Percentiles rank a stretch among this genome's conserved stretches.
Conservation (phyloP, 2,113 vertebrate genomes). For the Cathartes aura region DNA sequence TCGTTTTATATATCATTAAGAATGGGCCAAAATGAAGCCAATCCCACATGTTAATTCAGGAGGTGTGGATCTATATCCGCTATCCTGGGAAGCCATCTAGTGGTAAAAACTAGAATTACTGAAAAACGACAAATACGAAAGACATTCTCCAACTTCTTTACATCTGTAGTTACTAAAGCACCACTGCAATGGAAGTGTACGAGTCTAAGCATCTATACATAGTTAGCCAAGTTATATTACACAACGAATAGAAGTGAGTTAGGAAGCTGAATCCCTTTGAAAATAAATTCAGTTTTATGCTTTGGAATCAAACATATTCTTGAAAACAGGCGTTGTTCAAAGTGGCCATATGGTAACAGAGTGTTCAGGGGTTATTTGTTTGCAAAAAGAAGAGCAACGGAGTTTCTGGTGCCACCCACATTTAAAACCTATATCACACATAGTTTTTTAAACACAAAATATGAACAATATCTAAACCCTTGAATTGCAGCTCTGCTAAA, state of each 20-base stretch:
- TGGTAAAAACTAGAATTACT: neutral
- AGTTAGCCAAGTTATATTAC: neutral
- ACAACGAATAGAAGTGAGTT: neutral
- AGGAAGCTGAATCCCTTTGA: neutral
- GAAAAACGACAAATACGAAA: neutral
- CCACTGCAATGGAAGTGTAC: neutral
- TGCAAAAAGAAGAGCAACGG: neutral
- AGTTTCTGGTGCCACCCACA: neutral
- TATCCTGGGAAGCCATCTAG: slow-evolving; percentile 76
- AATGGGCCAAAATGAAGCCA: neutral
- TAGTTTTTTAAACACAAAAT: neutral
- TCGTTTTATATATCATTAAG: rapidly evolving
- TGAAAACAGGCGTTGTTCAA: neutral
- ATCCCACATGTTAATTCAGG: neutral
- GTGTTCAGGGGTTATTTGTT: neutral
- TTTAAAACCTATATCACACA: neutral
- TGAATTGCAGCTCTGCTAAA: neutral
- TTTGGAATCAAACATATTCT: neutral
- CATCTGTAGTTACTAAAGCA: neutral
- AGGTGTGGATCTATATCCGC: neutral
- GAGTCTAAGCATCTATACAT: neutral
- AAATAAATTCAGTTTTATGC: neutral
- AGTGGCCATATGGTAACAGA: neutral
- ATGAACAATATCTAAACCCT: neutral
- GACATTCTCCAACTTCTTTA: neutral